phyloP scores from a whole-genome alignment of 1,140 invertebrate species.

The Matsumurasca onukii region DNA sequence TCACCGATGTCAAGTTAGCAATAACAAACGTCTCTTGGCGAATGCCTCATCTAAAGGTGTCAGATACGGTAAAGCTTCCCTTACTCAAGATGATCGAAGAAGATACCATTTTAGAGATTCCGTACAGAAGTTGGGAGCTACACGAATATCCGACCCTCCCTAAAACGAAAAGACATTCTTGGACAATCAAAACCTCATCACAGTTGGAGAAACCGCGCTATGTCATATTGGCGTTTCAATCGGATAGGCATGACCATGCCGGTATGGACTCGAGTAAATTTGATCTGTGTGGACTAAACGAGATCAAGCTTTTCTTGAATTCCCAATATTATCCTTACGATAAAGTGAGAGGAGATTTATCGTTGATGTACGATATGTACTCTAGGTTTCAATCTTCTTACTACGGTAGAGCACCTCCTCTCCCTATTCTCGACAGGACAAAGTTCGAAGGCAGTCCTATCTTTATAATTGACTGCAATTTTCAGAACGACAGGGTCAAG shows the following conservation, averaged over 20 bases:
- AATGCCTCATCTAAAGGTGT: constrained; percentile 38
- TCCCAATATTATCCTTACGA: constrained; percentile 34
- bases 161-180: constrained; percentile 39
- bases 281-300: constrained; percentile 32
- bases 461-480: constrained; percentile 16
- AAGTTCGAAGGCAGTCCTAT: not conserved
- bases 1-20: constrained; percentile 35
- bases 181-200: constrained; percentile 43
- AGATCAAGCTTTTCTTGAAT: constrained; percentile 37
- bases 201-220: constrained; percentile 34
- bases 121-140: constrained; percentile 47
- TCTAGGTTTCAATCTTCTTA: constrained; percentile 7
- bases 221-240: constrained; percentile 37
- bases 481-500: constrained; percentile 25
- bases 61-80: constrained; percentile 35
- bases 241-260: constrained; percentile 30
- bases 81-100: constrained; percentile 37
- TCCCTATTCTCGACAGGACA: too few species aligned
- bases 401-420: not conserved
- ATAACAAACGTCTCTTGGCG: constrained; percentile 44
- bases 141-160: constrained; percentile 47
- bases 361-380: constrained; percentile 9
- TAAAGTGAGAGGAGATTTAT: constrained; percentile 22
- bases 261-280: constrained; percentile 19
- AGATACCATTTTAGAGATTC: constrained; percentile 40